phyloP scores from a whole-genome alignment of 2,888 invertebrate genomes.

The Ophion ventricosus region DNA sequence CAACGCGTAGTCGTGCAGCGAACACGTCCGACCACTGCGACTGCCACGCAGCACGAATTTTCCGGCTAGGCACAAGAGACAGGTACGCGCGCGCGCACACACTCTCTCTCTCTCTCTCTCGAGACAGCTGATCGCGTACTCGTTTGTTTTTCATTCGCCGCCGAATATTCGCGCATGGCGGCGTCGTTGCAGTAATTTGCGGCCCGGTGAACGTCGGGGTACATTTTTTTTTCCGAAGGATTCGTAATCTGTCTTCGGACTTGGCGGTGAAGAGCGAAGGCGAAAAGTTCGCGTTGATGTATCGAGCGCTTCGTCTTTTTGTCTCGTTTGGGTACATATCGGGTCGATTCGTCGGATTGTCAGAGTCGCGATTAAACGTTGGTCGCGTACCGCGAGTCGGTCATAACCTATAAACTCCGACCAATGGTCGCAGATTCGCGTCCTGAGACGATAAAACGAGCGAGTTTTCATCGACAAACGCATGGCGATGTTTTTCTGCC shows the following conservation, averaged over 20 bases:
- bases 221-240: neutral
- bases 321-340: neutral
- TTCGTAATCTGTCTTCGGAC: neutral
- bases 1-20: neutral
- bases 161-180: neutral
- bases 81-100: neutral
- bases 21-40: constrained; percentile 16
- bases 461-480: too few relatives aligned
- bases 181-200: neutral
- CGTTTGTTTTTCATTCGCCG: constrained; percentile 6
- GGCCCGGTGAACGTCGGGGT: neutral
- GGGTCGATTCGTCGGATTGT: neutral
- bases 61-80: neutral
- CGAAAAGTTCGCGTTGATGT: neutral
- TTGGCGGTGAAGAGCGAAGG: neutral
- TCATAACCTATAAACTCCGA: too few relatives aligned
- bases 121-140: constrained; percentile 4
- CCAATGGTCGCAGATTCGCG: neutral
- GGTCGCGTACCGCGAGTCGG: neutral
- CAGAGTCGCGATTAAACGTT: neutral
- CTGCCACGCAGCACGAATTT: constrained; percentile 5
- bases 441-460: too few relatives aligned
- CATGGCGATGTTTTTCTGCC: too few relatives aligned
- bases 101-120: too few relatives aligned
- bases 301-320: neutral